Percentiles rank a stretch among this genome's conserved stretches.
Evolutionary conservation across 2,113 vertebrate species (phyloP).

Genomic region (Chroicocephalus ridibundus): DNA sequence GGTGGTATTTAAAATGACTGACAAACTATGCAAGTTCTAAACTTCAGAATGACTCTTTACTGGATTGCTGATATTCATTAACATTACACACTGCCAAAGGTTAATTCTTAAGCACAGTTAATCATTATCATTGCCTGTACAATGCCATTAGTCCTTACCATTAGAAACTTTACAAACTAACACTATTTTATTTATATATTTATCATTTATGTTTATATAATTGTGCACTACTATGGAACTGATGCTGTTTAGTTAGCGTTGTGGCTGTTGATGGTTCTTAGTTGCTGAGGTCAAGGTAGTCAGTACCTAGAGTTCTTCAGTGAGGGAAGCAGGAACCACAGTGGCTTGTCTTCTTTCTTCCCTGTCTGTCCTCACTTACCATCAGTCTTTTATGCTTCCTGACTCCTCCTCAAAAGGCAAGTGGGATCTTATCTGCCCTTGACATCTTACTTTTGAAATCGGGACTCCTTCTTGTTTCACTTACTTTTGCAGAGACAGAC

Average conservation of each 20-base stretch:
- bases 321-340: background rate
- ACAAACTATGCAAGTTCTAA: background rate
- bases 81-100: background rate
- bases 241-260: background rate
- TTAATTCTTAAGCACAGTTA: background rate
- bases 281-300: background rate
- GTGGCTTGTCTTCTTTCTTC: background rate
- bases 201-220: background rate
- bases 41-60: background rate
- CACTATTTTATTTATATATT: background rate
- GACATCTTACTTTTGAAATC: background rate
- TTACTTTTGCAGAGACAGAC: background rate
- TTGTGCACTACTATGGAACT: accelerated
- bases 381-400: background rate
- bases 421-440: background rate
- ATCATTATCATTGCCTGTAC: background rate
- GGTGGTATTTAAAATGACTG: background rate
- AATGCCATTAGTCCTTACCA: background rate
- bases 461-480: background rate
- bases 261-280: background rate
- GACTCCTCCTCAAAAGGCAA: background rate
- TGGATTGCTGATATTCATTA: background rate
- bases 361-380: background rate
- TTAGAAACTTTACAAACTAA: background rate
- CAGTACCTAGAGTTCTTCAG: background rate